phyloP scores from a whole-genome alignment of 1,140 invertebrate genomes.

The Neomicropteryx cornuta region DNA sequence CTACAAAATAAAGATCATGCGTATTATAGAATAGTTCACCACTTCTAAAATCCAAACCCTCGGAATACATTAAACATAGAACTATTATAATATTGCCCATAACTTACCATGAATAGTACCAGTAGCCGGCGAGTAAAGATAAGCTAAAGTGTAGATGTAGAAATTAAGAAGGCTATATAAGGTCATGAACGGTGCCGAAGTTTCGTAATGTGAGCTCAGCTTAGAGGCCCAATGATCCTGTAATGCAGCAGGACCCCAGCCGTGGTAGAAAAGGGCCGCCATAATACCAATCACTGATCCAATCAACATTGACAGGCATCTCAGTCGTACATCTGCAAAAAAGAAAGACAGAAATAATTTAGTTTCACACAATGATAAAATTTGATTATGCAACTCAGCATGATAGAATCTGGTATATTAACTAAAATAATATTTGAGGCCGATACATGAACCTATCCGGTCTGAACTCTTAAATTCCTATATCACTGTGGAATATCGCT shows the following conservation, averaged over 20 bases:
- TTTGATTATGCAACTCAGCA: no score
- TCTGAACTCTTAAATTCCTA: slow-evolving; percentile 1
- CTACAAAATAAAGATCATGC: no score
- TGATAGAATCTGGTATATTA: no score
- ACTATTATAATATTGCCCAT: no score
- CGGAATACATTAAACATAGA: no score
- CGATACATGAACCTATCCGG: not conserved
- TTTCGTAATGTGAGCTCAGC: slow-evolving; percentile 75
- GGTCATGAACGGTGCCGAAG: slow-evolving; percentile 88
- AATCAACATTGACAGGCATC: slow-evolving; percentile 82
- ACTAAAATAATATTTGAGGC: no score
- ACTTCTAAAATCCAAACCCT: no score
- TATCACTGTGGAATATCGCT: not conserved
- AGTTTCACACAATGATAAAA: not conserved
- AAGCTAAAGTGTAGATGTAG: slow-evolving; percentile 88
- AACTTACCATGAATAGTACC: slow-evolving; percentile 67
- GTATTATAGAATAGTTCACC: no score
- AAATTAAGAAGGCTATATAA: slow-evolving; percentile 93
- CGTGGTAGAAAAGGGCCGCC: slow-evolving; percentile 63
- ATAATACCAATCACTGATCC: slow-evolving; percentile 72
- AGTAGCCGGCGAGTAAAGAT: slow-evolving; percentile 82
- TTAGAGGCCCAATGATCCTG: slow-evolving; percentile 91
- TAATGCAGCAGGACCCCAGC: slow-evolving; percentile 79
- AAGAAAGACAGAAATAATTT: slow-evolving; percentile 10
- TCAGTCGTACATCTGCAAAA: slow-evolving; percentile 75